Percentiles rank a stretch among this genome's conserved stretches.
Evolutionary conservation across 2,888 invertebrate genomes (phyloP).

Genomic region (Poecilus cupreus): DNA sequence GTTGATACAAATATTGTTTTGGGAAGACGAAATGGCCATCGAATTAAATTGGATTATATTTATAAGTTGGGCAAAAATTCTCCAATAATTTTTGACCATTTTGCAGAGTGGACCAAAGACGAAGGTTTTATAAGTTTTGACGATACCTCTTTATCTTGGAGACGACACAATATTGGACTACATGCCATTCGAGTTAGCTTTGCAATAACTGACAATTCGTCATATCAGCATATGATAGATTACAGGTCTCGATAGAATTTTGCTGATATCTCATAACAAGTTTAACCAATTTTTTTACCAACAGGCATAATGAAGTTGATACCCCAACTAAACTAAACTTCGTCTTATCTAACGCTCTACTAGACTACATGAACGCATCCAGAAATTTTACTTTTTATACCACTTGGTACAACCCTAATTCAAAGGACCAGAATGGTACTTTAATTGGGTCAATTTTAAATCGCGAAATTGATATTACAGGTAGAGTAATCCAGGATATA

Average conservation of each 20-base stretch:
- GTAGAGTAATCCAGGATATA: background rate
- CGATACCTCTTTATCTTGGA: background rate
- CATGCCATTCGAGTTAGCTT: background rate
- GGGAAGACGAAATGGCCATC: background rate
- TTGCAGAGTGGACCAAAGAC: background rate
- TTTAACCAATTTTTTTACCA: background rate
- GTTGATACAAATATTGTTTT: conserved; percentile 7
- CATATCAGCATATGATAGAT: background rate
- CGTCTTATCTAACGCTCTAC: background rate
- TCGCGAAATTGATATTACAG: background rate
- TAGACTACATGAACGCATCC: background rate
- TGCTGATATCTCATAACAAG: background rate
- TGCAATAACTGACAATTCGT: background rate
- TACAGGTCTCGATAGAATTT: background rate
- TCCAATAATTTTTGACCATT: background rate
- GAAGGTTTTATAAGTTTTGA: background rate
- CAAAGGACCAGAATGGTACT: background rate
- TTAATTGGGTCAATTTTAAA: background rate
- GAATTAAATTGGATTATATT: background rate
- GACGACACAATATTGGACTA: background rate
- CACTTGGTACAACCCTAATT: background rate
- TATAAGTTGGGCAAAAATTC: background rate
- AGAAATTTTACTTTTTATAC: background rate
- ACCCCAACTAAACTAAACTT: background rate
- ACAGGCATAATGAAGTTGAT: background rate